Evolutionary conservation across 2,797 vertebrate species (phyloP), one percentile per base, ranked within the genome.

Genomic region (Euphonia xanthogaster): DNA sequence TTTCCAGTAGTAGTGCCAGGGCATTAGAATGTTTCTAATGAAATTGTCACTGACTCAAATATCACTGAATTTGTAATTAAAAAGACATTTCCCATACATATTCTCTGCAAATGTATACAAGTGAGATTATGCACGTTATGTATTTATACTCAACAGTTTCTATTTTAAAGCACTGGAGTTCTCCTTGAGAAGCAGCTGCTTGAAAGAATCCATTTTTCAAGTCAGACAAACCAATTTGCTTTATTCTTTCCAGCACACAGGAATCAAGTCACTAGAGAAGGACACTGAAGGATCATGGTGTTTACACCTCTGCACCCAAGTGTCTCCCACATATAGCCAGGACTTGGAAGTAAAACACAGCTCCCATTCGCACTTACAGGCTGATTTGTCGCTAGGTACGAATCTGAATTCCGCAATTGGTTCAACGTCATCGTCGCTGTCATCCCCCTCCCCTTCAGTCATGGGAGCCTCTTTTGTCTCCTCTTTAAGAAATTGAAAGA

Each of bases 401-500:
- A 99, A 99, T 94, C 99, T 97, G 93, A 99, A 98, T 95, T 99
- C 99, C 2, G 99, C 98, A 97, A 99, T 99, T 2, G 94, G 96
- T 47, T 98, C 98, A 7, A 67, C 19, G 4, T 99, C 98, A 0
- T 99, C 98, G 24, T 98, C 98, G 0, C 98, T 98, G 13, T 97
- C 97, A 0, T 90, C 30, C 68, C 98, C 98, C 12, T 98, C 98
- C 6, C 97, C 98, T 92, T 97, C 97, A 66, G 87, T 93, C 98
- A 99, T 97, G 51, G 98, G 97, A 6, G 97, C 96, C 68, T 99
- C 99, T 62, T 98, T 98, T n/a, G 93, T 85, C 78, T 98, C 98
- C 47, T 97, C 98, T 98, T 88, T 4, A 72, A 62, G 62, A 93
- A 94, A 95, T n/a, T 0, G 19, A 67, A 83, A 76, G 10, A 73